Percentiles rank a stretch among this genome's conserved stretches.
Evolutionary conservation across 2,797 vertebrate genomes (phyloP).

Genomic region (Anguilla obscura): DNA sequence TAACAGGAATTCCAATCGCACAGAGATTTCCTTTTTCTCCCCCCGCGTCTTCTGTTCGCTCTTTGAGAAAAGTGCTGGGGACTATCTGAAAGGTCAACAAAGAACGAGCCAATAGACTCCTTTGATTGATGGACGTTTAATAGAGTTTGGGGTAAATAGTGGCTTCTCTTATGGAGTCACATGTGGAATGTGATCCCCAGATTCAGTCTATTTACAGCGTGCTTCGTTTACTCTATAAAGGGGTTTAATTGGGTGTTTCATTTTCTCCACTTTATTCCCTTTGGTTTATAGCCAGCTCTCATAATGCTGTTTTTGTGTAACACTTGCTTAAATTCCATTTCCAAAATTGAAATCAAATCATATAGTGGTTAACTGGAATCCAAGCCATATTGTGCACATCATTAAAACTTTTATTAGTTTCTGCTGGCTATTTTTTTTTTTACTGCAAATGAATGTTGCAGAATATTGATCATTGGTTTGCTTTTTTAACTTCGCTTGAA

Average conservation of each 20-base stretch:
- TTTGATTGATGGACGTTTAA: slow-evolving; percentile 22
- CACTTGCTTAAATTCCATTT: background rate
- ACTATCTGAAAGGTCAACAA: slow-evolving; percentile 21
- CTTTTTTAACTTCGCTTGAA: background rate
- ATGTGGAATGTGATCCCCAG: background rate
- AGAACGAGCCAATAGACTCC: background rate
- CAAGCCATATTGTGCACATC: background rate
- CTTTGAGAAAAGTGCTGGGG: background rate
- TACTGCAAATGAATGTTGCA: background rate
- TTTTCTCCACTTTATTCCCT: background rate
- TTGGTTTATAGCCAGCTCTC: background rate
- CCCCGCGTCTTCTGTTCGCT: background rate
- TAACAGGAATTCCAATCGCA: background rate
- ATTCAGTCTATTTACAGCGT: background rate
- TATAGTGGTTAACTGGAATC: background rate
- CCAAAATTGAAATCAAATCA: background rate
- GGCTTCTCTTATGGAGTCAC: background rate
- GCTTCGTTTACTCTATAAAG: background rate
- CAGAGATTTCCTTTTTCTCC: background rate
- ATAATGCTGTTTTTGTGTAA: background rate
- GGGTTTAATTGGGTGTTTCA: background rate
- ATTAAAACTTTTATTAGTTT: background rate
- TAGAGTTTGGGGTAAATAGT: background rate
- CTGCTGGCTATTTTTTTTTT: background rate
- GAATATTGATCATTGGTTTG: background rate